Conservation (phyloP, 2,797 vertebrate species). For the Sebastolobus alascanus region DNA sequence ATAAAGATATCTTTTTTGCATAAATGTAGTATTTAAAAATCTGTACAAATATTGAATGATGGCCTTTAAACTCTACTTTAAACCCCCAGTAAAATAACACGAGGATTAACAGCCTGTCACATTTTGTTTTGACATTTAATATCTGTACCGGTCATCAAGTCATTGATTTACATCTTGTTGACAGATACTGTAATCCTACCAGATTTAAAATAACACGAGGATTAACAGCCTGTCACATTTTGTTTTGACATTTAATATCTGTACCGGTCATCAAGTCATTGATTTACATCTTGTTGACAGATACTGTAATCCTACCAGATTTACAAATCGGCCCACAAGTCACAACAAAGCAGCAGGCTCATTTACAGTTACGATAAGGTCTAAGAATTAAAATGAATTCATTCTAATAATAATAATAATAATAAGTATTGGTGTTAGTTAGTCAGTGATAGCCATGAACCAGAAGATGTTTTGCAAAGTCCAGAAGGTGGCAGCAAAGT, state of each 20-base stretch:
- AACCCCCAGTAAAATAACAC: not conserved
- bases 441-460: not conserved
- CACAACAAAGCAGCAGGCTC: not conserved
- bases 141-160: not conserved
- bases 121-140: conserved; percentile 5
- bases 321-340: not conserved
- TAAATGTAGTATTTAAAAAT: not conserved
- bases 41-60: not conserved
- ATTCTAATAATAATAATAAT: not conserved
- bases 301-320: not conserved
- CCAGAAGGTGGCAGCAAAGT: conserved; percentile 78
- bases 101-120: not conserved
- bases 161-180: conserved; percentile 13
- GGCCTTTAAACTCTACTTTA: not conserved
- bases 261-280: not conserved
- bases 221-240: not conserved
- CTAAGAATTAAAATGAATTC: not conserved
- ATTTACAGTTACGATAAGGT: not conserved
- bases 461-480: not conserved
- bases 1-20: not conserved
- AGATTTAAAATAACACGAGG: not conserved
- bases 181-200: not conserved
- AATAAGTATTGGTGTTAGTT: not conserved
- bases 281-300: conserved; percentile 11
- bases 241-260: conserved; percentile 6